Percentiles rank a stretch among this genome's conserved stretches.
Evolutionary conservation across 2,888 invertebrate species (phyloP).

Genomic region (Rhingia campestris): DNA sequence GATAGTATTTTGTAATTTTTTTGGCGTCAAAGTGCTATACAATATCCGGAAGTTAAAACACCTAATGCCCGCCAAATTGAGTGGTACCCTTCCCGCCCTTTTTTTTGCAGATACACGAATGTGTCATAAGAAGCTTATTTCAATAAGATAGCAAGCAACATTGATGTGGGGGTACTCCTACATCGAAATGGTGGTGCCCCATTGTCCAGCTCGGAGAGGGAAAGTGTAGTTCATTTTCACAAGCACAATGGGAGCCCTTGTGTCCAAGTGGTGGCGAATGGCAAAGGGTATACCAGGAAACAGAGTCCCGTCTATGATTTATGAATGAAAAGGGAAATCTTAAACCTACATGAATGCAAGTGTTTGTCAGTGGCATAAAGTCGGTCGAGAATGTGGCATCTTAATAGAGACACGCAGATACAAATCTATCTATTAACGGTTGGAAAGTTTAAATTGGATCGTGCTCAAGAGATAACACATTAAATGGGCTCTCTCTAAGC

Average conservation of each 20-base stretch:
- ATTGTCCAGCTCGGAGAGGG: neutral
- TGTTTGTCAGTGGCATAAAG: slow-evolving; percentile 31
- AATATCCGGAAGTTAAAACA: slow-evolving; percentile 40
- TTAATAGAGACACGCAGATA: slow-evolving; percentile 35
- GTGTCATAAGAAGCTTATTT: slow-evolving; percentile 34
- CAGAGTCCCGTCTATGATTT: slow-evolving; percentile 29
- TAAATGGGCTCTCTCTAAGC: slow-evolving; percentile 15
- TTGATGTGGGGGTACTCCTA: slow-evolving; percentile 41
- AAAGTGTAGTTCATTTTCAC: slow-evolving; percentile 35
- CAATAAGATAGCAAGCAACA: slow-evolving; percentile 12
- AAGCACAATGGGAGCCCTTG: slow-evolving; percentile 15
- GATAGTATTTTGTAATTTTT: neutral
- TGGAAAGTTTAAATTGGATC: slow-evolving; percentile 65
- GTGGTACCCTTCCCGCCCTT: neutral
- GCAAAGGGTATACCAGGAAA: slow-evolving; percentile 43
- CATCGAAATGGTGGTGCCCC: slow-evolving; percentile 2
- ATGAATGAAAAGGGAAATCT: slow-evolving; percentile 44
- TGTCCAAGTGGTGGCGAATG: slow-evolving; percentile 13
- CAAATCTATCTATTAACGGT: slow-evolving; percentile 40
- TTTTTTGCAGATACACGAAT: neutral
- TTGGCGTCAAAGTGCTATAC: slow-evolving; percentile 39
- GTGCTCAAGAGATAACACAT: slow-evolving; percentile 14
- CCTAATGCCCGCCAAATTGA: slow-evolving; percentile 14
- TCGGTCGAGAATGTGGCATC: slow-evolving; percentile 37
- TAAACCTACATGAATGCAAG: slow-evolving; percentile 43